Conservation (phyloP, 2,888 invertebrate genomes). For the Leucophenga maculata region DNA sequence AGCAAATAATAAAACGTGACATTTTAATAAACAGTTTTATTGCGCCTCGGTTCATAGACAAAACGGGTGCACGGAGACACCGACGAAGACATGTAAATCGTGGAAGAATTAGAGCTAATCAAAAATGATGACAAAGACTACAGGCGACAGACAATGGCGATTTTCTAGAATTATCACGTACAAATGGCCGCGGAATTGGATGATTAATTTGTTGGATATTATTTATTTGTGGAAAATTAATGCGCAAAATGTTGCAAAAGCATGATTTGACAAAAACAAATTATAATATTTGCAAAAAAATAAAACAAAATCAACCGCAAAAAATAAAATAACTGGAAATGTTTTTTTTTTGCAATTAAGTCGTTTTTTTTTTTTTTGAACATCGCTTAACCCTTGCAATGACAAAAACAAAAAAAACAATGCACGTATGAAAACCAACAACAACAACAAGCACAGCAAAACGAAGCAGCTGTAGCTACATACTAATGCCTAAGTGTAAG, state of each 20-base stretch:
- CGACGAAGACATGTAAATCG: not conserved
- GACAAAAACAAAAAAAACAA: not conserved
- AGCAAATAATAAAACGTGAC: no score
- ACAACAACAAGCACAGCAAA: not conserved
- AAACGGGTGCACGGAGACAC: no score
- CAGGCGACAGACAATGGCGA: not conserved
- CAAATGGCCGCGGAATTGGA: not conserved
- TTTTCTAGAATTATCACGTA: slow-evolving; percentile 13
- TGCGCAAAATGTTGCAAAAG: slow-evolving; percentile 4
- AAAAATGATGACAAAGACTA: slow-evolving; percentile 4
- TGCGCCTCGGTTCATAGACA: not conserved
- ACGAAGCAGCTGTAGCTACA: not conserved
- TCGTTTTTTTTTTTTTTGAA: not conserved
- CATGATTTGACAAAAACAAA: not conserved
- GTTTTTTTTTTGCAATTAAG: not conserved
- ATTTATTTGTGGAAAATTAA: not conserved
- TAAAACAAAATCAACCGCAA: not conserved
- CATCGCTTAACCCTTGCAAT: slow-evolving; percentile 15
- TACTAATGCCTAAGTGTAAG: not conserved
- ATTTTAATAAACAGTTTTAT: no score
- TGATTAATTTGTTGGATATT: not conserved
- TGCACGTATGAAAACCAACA: not conserved
- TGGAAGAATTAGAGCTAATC: not conserved
- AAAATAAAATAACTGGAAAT: not conserved
- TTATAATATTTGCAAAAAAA: not conserved